Evolutionary conservation across 2,797 vertebrate species (phyloP).

Genomic region (Sphenodon punctatus): DNA sequence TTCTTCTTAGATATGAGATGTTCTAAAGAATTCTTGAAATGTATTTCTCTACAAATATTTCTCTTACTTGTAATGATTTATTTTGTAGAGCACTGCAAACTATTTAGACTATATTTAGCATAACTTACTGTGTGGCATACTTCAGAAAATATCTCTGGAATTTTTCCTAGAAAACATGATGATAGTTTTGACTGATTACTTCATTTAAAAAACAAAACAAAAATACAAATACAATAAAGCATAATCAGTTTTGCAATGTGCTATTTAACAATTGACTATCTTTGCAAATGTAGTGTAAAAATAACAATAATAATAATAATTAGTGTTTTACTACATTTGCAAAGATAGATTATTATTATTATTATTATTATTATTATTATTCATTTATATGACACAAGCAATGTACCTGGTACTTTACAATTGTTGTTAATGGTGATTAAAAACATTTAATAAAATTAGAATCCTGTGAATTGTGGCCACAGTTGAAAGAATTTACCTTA

Average conservation of each 20-base stretch:
- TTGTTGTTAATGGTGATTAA: too few relatives aligned
- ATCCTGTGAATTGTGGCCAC: slow-evolving; percentile 25
- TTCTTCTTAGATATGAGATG: neutral
- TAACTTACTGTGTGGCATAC: neutral
- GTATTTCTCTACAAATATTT: slow-evolving; percentile 31
- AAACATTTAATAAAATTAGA: too few relatives aligned
- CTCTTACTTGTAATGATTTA: slow-evolving; percentile 30
- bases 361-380: too few relatives aligned
- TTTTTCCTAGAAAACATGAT: slow-evolving; percentile 6
- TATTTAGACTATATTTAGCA: slow-evolving; percentile 14
- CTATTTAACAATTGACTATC: slow-evolving; percentile 35
- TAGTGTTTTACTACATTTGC: too few relatives aligned
- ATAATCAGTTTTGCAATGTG: slow-evolving; percentile 36
- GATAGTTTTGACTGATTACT: slow-evolving; percentile 35
- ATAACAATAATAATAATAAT: too few relatives aligned
- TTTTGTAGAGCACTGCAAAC: neutral
- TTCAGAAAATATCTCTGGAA: slow-evolving; percentile 22
- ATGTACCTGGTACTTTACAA: too few relatives aligned
- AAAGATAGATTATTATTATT: too few relatives aligned
- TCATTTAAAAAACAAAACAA: too few relatives aligned
- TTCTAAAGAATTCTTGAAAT: neutral
- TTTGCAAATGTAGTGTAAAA: slow-evolving; percentile 43
- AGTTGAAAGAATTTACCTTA: slow-evolving; percentile 45
- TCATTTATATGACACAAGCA: too few relatives aligned
- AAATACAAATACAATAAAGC: slow-evolving; percentile 34